Base-by-base conservation (phyloP, 2,888 invertebrate genomes). In the Ferdinandea cuprea region DNA sequence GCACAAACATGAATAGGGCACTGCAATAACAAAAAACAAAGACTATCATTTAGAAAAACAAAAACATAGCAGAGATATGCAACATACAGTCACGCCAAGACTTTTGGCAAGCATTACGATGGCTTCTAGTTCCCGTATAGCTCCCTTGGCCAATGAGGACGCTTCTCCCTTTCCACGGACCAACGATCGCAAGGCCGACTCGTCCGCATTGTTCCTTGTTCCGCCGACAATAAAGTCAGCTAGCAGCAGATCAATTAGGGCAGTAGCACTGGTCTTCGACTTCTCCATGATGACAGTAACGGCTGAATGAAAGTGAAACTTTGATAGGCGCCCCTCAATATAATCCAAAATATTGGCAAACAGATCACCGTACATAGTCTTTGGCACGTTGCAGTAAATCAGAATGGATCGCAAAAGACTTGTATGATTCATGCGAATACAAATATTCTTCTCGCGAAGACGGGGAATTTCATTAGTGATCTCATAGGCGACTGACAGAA, bases 391-490 rank as follows among this genome's bases (percentile, higher is more conserved):
- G 87, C 95, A 96, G 83, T 96, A 94, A 65, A 96, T 91, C 9
- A 98, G 92, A 71, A 98, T 92, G 0, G 96, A 95, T 86, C 94
- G 92, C 76, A 97, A 88, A 5, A 98, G 89, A 40, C 93, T 94
- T 0, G 95, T 95, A 87, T 98, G 97, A 89, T 97, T 97, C 77
- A 98, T 89, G 66, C 95, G 93, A 69, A 97, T 92, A 7, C 92
- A 91, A 71, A 95, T 94, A 88, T 94, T 94, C 42, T 94, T 93
- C 35, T 93, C 93, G 69, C 93, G 92, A 1, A 95, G 89, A 4
- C 92, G 92, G 0, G 95, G 94, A 85, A 96, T 92, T 87, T 94
- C 94, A 66, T 93, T 93, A 46, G 95, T 92, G 46, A 96, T 93
- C 90, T 96, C 95, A 89, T 94, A 94, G 0, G 95, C 94, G 0